Percentiles rank a stretch among this genome's conserved stretches.
Evolutionary conservation across 2,113 vertebrate genomes (phyloP).

Genomic region (Burhinus bistriatus): DNA sequence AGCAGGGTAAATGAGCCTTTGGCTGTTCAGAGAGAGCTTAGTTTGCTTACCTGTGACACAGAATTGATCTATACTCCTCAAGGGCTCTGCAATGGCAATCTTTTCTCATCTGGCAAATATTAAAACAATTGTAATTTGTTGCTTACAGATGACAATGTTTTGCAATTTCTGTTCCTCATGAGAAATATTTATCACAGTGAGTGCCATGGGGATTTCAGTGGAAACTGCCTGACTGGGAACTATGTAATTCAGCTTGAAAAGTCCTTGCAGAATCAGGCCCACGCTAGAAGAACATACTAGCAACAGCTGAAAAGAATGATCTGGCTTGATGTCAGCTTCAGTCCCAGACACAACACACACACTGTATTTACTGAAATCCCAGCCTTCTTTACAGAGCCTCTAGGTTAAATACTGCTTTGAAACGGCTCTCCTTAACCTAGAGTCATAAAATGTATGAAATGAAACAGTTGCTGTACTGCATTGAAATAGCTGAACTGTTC

Average conservation of each 20-base stretch:
- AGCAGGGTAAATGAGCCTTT: background rate
- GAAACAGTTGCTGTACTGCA: background rate
- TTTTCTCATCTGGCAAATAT: background rate
- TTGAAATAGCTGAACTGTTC: background rate
- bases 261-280: background rate
- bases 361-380: background rate
- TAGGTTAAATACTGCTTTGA: background rate
- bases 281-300: background rate
- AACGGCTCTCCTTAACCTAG: background rate
- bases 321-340: background rate
- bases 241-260: background rate
- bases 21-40: background rate
- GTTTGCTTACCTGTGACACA: background rate
- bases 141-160: background rate
- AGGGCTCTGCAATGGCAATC: background rate
- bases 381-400: background rate
- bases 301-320: background rate
- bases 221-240: background rate
- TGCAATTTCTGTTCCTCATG: background rate
- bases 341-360: background rate
- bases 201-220: background rate
- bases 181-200: background rate
- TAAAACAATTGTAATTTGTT: background rate
- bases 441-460: slow-evolving; percentile 1
- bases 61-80: background rate